Percentiles rank a stretch among this genome's conserved stretches.
Evolutionary conservation across 2,888 invertebrate species (phyloP).

Genomic region (Silvanus unidentatus): DNA sequence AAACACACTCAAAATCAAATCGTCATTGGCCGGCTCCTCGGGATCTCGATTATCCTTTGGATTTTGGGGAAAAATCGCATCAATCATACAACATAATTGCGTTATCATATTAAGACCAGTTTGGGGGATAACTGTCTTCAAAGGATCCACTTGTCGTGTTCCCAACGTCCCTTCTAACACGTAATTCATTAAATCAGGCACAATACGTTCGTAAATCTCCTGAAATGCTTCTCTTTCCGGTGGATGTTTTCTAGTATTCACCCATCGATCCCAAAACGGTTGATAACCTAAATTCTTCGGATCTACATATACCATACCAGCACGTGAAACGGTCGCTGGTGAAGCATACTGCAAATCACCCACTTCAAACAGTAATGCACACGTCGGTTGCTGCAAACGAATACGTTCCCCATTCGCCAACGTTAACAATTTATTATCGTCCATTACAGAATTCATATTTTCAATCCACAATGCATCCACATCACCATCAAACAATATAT

Average conservation of each 20-base stretch:
- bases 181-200: conserved; percentile 64
- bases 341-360: conserved; percentile 86
- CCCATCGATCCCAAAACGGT: conserved; percentile 85
- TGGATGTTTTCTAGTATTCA: conserved; percentile 51
- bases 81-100: conserved; percentile 77
- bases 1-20: conserved; percentile 67
- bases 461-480: conserved; percentile 94
- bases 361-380: conserved; percentile 79
- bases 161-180: conserved; percentile 69
- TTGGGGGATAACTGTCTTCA: conserved; percentile 77
- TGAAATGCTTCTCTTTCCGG: conserved; percentile 45
- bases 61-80: conserved; percentile 57
- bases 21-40: conserved; percentile 48
- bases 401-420: conserved; percentile 72
- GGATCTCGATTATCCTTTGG: conserved; percentile 46
- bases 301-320: conserved; percentile 89
- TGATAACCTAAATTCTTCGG: conserved; percentile 83
- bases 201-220: conserved; percentile 69
- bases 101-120: conserved; percentile 82
- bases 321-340: conserved; percentile 87
- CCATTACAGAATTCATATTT: conserved; percentile 97
- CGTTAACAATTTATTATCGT: conserved; percentile 85
- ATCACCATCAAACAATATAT: conserved; percentile 89
- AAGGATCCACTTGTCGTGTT: conserved; percentile 54
- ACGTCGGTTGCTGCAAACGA: conserved; percentile 75